Base-by-base conservation (phyloP, 2,797 vertebrate genomes). In the Aselliscus stoliczkanus region DNA sequence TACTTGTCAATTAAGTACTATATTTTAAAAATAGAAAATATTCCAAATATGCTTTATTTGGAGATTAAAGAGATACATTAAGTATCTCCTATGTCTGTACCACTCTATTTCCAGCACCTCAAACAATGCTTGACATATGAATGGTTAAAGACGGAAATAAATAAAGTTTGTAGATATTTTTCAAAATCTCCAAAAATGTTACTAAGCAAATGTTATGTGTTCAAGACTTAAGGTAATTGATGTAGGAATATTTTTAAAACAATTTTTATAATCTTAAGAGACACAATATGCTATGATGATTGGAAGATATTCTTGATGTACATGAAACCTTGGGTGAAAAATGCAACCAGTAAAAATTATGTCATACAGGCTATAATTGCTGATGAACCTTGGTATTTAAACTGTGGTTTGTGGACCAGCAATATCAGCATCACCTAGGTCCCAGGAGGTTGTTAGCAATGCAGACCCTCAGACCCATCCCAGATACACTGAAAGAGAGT, bases 21-120 rank as follows among this genome's bases (percentile, higher is more conserved):
- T 81, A 81, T 93, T 93, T 97, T 89, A 34, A 93, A 95, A 70
- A 85, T 54, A 67, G 29, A 86, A 85, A 52, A 82, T 86, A 56
- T 60, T 54, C 27, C 17, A 65, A 50, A 50, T 58, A 58, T 18
- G 1, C 14, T 79, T 37, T 83, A 76, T 77, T 79, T 44, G 58
- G 27, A 73, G 15, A 79, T 70, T 84, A 87, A 86, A 72, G 11
- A 62, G 10, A 44, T 58, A 34, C 1, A 94, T 75, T 94, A 31
- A 81, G 47, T 50, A 50, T 50, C 47, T 4, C 47, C 15, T 50
- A 50, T 50, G 47, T 50, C 42, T 85, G 54, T 39, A 67, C 25
- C 21, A 75, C 10, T 42, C 7, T 62, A 42, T n/a, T 3, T 14
- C 7, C 75, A 73, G 5, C 11, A 84, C 0, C 58, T 29, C 37